Percentiles rank a stretch among this genome's conserved stretches.
Evolutionary conservation across 2,888 invertebrate species (phyloP).

Genomic region (Azorinus chamasolen): DNA sequence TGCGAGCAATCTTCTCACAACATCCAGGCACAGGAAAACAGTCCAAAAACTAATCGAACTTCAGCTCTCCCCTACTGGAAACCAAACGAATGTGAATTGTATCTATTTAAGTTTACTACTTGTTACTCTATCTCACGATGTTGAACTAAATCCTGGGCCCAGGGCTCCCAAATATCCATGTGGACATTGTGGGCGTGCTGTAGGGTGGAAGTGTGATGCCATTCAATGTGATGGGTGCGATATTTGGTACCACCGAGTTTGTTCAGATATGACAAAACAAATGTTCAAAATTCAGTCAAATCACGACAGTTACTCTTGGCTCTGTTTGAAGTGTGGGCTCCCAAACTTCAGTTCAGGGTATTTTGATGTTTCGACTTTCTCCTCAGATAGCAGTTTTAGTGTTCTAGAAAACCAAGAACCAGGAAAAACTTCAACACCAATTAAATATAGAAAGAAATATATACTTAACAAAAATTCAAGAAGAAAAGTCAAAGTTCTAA

Average conservation of each 20-base stretch:
- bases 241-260: constrained; percentile 3
- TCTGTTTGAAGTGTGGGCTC: constrained; percentile 16
- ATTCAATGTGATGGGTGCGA: constrained; percentile 21
- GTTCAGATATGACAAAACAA: constrained; percentile 1
- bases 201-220: constrained; percentile 2
- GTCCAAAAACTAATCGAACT: too few relatives aligned
- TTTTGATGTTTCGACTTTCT: neutral
- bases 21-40: too few relatives aligned
- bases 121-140: constrained; percentile 67
- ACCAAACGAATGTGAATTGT: neutral
- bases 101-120: constrained; percentile 86
- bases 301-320: constrained; percentile 23
- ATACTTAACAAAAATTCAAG: too few relatives aligned
- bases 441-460: too few relatives aligned
- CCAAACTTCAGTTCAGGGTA: constrained; percentile 14
- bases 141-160: constrained; percentile 16
- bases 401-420: too few relatives aligned
- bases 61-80: too few relatives aligned
- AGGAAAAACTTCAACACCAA: too few relatives aligned
- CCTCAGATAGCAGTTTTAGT: too few relatives aligned
- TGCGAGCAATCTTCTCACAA: too few relatives aligned
- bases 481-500: too few relatives aligned
- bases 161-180: constrained; percentile 22
- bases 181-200: constrained; percentile 15
- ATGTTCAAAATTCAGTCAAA: constrained; percentile 6